Evolutionary conservation across 2,888 invertebrate genomes (phyloP).

Genomic region (Capitulum mitella): DNA sequence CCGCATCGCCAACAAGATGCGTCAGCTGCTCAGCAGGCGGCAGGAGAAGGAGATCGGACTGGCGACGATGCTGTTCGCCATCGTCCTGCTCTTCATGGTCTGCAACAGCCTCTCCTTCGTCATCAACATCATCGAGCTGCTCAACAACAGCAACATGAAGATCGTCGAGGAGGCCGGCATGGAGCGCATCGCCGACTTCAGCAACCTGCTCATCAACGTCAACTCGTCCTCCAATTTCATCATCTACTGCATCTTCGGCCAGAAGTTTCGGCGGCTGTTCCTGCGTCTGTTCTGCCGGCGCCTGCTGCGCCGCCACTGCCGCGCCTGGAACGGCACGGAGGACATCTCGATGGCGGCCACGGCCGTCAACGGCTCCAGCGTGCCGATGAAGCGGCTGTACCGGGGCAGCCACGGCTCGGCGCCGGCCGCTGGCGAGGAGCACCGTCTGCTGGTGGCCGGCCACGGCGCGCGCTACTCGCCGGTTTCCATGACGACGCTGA

Average conservation of each 20-base stretch:
- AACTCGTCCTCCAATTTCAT: slow-evolving; percentile 97
- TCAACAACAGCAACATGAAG: slow-evolving; percentile 52
- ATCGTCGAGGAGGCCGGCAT: slow-evolving; percentile 34
- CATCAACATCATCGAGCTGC: slow-evolving; percentile 67
- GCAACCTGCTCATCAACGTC: slow-evolving; percentile 88
- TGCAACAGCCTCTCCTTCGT: slow-evolving; percentile 83
- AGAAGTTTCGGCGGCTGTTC: slow-evolving; percentile 87
- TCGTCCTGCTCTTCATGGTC: slow-evolving; percentile 87
- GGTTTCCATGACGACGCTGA: background rate
- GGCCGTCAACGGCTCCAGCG: background rate
- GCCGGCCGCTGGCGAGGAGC: background rate
- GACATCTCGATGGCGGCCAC: background rate
- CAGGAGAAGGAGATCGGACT: slow-evolving; percentile 88
- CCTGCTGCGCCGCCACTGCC: background rate
- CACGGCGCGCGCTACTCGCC: background rate
- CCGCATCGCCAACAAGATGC: slow-evolving; percentile 77
- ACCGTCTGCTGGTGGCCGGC: background rate
- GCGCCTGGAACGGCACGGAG: background rate
- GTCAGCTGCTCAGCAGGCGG: slow-evolving; percentile 77
- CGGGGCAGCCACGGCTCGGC: background rate
- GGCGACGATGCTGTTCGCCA: slow-evolving; percentile 89
- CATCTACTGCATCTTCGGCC: slow-evolving; percentile 95
- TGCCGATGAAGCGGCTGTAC: background rate
- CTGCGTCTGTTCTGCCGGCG: slow-evolving; percentile 42
- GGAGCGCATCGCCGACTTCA: slow-evolving; percentile 59